phyloP scores from a whole-genome alignment of 2,113 vertebrate species.

The Heliornis fulica region DNA sequence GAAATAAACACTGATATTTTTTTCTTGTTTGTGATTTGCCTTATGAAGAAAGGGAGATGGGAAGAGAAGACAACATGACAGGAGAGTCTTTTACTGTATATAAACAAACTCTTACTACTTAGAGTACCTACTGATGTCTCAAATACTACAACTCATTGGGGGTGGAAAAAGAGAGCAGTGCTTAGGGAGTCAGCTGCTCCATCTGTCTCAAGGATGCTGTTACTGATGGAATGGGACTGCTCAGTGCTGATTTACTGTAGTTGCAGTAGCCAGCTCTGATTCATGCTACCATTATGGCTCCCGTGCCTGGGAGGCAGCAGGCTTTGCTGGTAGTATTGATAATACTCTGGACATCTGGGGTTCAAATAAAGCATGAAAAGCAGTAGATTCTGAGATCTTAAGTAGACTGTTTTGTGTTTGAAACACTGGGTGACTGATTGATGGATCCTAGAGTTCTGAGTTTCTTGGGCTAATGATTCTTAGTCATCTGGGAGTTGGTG shows the following conservation, averaged over 20 bases:
- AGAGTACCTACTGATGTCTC: not conserved
- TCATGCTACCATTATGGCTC: not conserved
- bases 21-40: not conserved
- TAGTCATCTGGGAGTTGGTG: not conserved
- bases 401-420: not conserved
- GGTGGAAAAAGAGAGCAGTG: not conserved
- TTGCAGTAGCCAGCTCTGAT: not conserved
- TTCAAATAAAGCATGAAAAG: not conserved
- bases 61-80: not conserved
- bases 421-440: not conserved
- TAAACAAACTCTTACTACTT: not conserved
- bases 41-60: not conserved
- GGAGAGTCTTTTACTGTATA: not conserved
- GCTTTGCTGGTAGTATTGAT: not conserved
- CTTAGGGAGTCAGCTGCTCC: not conserved
- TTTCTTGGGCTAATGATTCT: not conserved
- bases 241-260: not conserved
- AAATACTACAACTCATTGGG: not conserved
- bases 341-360: not conserved
- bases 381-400: not conserved
- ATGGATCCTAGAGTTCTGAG: not conserved
- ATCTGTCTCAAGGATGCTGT: conserved; percentile 5
- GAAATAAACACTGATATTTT: not conserved
- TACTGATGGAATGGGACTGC: conserved; percentile 29
- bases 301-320: not conserved